A percentile compares a stretch with the other conserved stretches of the same genome.
Conservation (phyloP, 2,113 vertebrate genomes). For the Galeopterus variegatus region DNA sequence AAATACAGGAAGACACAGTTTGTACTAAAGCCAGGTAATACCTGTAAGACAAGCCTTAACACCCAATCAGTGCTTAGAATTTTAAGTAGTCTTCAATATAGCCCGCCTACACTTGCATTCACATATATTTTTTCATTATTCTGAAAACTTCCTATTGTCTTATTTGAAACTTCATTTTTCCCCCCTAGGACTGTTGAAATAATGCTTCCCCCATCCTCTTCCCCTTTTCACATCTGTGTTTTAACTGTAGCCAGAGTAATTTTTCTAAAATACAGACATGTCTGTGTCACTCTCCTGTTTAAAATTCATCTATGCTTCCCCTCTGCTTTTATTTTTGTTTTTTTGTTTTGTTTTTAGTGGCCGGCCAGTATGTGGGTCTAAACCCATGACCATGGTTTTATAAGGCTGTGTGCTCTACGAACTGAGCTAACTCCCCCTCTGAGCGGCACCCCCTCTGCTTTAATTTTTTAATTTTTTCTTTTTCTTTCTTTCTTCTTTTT, state of each 20-base stretch:
- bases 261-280: constrained; percentile 18
- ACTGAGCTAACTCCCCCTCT: no score
- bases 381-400: no score
- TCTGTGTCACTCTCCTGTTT: constrained; percentile 6
- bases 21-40: neutral
- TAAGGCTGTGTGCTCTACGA: no score
- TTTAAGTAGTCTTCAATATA: constrained; percentile 26
- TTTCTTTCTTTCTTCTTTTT: no score
- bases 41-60: neutral
- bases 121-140: neutral
- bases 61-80: constrained; percentile 30
- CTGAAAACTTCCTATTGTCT: constrained; percentile 31
- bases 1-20: constrained; percentile 34
- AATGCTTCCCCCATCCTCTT: neutral
- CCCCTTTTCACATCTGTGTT: neutral
- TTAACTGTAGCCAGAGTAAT: neutral
- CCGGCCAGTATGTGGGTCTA: no score
- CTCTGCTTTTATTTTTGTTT: constrained; percentile 25
- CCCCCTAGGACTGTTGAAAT: constrained; percentile 13
- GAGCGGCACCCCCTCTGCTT: no score
- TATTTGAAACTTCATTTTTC: constrained; percentile 24
- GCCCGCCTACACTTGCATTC: neutral
- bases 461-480: no score
- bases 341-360: no score
- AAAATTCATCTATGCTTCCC: neutral